phyloP scores from a whole-genome alignment of 2,888 invertebrate genomes.

The Ormyrus pomaceus region DNA sequence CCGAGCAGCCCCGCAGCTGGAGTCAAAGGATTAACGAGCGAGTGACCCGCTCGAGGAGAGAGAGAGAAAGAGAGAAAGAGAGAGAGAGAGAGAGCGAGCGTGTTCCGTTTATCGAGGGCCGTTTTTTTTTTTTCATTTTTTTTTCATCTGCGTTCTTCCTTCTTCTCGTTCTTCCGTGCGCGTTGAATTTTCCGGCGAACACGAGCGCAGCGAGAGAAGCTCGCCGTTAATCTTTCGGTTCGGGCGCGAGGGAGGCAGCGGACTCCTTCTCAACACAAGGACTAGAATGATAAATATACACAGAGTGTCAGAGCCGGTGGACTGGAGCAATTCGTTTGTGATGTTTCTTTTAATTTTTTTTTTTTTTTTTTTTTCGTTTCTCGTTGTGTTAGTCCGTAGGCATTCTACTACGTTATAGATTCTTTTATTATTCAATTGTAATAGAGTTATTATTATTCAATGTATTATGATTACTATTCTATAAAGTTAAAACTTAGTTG shows the following conservation, averaged over 20 bases:
- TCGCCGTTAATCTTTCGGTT: slow-evolving; percentile 39
- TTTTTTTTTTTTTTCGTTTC: slow-evolving; percentile 55
- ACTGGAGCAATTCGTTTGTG: slow-evolving; percentile 53
- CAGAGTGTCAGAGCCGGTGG: slow-evolving; percentile 28
- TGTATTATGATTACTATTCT: slow-evolving; percentile 41
- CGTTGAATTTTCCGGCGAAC: neutral
- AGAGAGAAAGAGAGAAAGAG: slow-evolving; percentile 9
- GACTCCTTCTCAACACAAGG: neutral
- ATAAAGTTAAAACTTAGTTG: slow-evolving; percentile 31
- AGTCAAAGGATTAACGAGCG: slow-evolving; percentile 38
- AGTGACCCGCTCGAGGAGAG: neutral
- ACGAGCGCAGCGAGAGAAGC: too few species aligned
- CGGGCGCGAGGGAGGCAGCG: slow-evolving; percentile 4
- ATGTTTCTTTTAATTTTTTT: slow-evolving; percentile 48
- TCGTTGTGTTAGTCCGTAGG: slow-evolving; percentile 51
- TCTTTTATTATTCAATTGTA: slow-evolving; percentile 49
- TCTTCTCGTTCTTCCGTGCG: slow-evolving; percentile 14
- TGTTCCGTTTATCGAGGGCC: neutral
- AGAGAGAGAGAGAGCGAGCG: slow-evolving; percentile 34
- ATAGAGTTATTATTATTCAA: slow-evolving; percentile 35
- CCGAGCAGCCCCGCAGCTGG: neutral
- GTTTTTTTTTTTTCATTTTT: slow-evolving; percentile 1
- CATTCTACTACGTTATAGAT: slow-evolving; percentile 48
- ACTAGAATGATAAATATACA: neutral
- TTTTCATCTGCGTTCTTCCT: slow-evolving; percentile 27